Conservation (phyloP, 2,888 invertebrate species). For the Macrophya annulata region DNA sequence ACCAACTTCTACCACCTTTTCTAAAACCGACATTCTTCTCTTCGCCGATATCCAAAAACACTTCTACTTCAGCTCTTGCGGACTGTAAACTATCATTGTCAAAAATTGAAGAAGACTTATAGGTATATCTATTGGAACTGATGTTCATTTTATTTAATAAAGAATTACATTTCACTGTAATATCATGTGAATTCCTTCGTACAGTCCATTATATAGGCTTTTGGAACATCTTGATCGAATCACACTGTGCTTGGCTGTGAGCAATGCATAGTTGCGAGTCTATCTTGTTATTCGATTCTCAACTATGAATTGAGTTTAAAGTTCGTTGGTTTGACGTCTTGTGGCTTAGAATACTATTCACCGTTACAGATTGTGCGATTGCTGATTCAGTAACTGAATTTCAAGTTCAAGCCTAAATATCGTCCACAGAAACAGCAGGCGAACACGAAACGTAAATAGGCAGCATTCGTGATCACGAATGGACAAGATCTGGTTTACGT, state of each 20-base stretch:
- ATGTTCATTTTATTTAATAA: no score
- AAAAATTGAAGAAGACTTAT: no score
- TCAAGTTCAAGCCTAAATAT: neutral
- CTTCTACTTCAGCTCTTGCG: no score
- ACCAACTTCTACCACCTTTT: no score
- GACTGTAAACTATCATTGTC: no score
- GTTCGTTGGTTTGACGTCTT: conserved; percentile 6
- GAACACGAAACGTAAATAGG: neutral
- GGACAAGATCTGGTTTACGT: neutral
- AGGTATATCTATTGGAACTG: no score
- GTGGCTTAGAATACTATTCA: neutral
- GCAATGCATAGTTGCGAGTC: neutral
- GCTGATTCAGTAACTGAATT: neutral
- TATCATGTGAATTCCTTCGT: no score
- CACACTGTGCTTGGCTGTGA: neutral
- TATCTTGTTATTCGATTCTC: neutral
- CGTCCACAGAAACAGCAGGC: neutral
- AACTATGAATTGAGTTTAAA: neutral
- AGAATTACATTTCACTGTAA: no score
- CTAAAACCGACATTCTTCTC: no score
- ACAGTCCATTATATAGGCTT: neutral
- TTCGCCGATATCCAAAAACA: no score
- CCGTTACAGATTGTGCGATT: neutral
- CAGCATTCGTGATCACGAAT: neutral
- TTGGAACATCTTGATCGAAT: neutral